phyloP scores from a whole-genome alignment of 2,888 invertebrate genomes.

The Conomelus anceps region DNA sequence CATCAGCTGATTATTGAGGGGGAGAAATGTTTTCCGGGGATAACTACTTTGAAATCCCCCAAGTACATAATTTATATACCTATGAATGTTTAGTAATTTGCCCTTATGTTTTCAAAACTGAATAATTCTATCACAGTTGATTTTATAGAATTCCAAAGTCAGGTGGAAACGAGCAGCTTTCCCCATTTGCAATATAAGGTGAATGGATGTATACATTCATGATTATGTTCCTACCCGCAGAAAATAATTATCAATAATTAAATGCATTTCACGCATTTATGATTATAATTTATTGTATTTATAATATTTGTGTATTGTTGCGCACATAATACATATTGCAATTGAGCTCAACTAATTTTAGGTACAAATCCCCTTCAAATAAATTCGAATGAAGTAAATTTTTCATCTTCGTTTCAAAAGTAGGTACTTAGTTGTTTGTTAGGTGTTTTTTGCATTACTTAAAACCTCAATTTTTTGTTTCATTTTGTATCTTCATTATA shows the following conservation, averaged over 20 bases:
- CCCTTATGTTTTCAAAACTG: neutral
- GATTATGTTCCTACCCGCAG: neutral
- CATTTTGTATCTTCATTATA: neutral
- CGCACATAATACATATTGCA: neutral
- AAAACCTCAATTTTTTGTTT: neutral
- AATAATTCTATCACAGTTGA: neutral
- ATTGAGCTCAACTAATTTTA: neutral
- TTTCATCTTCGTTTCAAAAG: neutral
- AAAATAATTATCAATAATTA: neutral
- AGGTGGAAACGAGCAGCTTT: neutral
- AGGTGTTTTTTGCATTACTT: neutral
- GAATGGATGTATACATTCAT: neutral
- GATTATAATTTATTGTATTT: neutral
- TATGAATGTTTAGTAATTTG: neutral
- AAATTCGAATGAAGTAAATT: neutral
- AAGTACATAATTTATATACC: neutral
- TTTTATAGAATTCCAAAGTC: neutral
- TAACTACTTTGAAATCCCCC: neutral
- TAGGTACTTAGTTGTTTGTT: neutral
- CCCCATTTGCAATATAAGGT: neutral
- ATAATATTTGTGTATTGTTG: neutral
- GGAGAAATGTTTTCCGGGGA: neutral
- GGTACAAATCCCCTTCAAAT: neutral
- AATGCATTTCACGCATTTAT: neutral
- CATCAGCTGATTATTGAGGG: too few relatives aligned